Evolutionary conservation across 1,140 invertebrate genomes (phyloP), one percentile per base, ranked within the genome.

Genomic region (Drosophila eugracilis): DNA sequence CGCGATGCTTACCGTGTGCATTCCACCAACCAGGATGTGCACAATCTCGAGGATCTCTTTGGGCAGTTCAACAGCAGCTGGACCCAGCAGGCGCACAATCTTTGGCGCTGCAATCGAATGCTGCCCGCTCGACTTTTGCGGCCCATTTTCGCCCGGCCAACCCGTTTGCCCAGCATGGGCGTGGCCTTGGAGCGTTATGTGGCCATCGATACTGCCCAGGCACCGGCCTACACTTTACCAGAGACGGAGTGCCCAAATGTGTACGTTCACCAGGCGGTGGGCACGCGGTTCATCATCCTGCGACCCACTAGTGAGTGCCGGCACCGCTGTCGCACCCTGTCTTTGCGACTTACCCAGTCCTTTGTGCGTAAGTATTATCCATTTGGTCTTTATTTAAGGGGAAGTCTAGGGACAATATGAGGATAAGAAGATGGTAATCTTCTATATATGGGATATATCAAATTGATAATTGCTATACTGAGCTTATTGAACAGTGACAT

Each of bases 241-340:
- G 93, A 94, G 85, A 94, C 94, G 12, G 95, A 96, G 85, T 96
- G 95, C 78, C 94, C 94, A 26, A 95, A 95, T 91, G 93, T 96
- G 5, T 94, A 95, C 84, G 53, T 96, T 17, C 93, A 93, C 49
- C 95, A 95, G 90, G 94, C 93, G 5, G 92, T 92, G 76, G 95
- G 95, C 14, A 92, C 93, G 45, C 91, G 95, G 41, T 92, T 94
- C 36, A 93, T 96, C 76, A 92, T 94, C 28, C 74, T 96, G 36
- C 91, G 93, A 63, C 95, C 95, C n/a, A 94, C 94, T 28, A 91
- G 92, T 67, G 94, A 95, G 75, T 96, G 95, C 80, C 75, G 72
- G 39, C 73, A 92, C 50, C 92, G 92, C 32, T 96, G 95, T 77
- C 93, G 92, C 74, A 92, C 93, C 7, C 91, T 94, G 36, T 94